These are phyloP conservation scores for Tanypteryx hageni DNA, from an alignment of 2,888 invertebrate genomes.

Conservation along the genomic window DNA sequence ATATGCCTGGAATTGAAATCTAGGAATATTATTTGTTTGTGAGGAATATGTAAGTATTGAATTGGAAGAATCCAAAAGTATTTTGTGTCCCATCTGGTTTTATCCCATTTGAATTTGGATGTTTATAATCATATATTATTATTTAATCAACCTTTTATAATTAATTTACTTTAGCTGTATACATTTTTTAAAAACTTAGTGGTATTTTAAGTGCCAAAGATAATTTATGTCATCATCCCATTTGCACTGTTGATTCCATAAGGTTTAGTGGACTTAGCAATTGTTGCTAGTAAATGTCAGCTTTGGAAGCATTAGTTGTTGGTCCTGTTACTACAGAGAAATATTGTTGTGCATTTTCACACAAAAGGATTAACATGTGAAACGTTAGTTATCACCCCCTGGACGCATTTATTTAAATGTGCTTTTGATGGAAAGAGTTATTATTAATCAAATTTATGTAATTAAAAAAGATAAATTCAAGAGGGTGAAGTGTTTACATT, in stretches of 20 bases:
- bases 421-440: constrained; percentile 62
- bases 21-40: not conserved
- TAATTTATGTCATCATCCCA: constrained; percentile 67
- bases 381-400: constrained; percentile 63
- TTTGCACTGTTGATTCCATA: constrained; percentile 65
- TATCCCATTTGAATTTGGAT: constrained; percentile 40
- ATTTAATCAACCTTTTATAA: constrained; percentile 66
- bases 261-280: constrained; percentile 64
- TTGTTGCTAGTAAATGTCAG: constrained; percentile 65
- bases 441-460: constrained; percentile 54
- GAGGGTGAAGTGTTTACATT: constrained; percentile 62
- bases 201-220: constrained; percentile 68
- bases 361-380: constrained; percentile 49
- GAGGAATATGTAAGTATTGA: constrained; percentile 28
- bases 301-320: constrained; percentile 63
- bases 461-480: constrained; percentile 52
- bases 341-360: constrained; percentile 64
- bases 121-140: constrained; percentile 50
- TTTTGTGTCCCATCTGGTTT: constrained; percentile 51
- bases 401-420: constrained; percentile 60
- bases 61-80: constrained; percentile 34
- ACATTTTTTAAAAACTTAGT: constrained; percentile 66
- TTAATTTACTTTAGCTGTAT: constrained; percentile 59
- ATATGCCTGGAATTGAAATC: constrained; percentile 8
- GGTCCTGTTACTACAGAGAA: constrained; percentile 59